Base-by-base conservation (phyloP, 1,140 invertebrate species). In the Zelostemma sp. region DNA sequence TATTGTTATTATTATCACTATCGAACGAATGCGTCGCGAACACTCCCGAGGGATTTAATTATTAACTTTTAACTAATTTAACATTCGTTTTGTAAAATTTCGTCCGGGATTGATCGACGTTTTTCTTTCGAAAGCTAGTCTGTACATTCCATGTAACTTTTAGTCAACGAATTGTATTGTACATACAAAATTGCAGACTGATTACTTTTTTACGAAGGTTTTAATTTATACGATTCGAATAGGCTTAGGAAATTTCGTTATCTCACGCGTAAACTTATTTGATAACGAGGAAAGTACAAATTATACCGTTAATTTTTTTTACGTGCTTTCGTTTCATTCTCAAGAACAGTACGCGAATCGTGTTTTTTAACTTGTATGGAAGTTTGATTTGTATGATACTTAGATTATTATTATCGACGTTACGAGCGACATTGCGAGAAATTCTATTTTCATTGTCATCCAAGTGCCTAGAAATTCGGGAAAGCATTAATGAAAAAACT, bases 381-480 rank as follows among this genome's bases (percentile, higher is more conserved):
- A n/a, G n/a, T n/a, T n/a, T n/a, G n/a, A n/a, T n/a, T n/a, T n/a
- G n/a, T n/a, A n/a, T n/a, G n/a, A n/a, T n/a, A n/a, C n/a, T n/a
- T n/a, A n/a, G n/a, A n/a, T n/a, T n/a, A n/a, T n/a, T n/a, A n/a
- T n/a, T n/a, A 73, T 66, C 49, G 58, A 73, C 70, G 65, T 73
- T 68, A 73, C 45, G 65, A 68, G 65, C 70, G 61, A 68, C 53
- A 72, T 68, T 43, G 70, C 70, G 70, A 73, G 50, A 51, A 73
- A 68, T 68, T 73, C 65, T 72, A 72, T 72, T 72, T 65, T 72
- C 65, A 65, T 72, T 68, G 61, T 72, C 69, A 72, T 72, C 64
- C 60, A 72, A 72, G 70, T 72, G 70, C 70, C 70, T 72, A 72
- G 65, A 68, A 72, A 65, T 72, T 60, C 69, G 50, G 60, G 54